Evolutionary conservation across 2,113 vertebrate genomes (phyloP), one percentile per base, ranked within the genome.

Genomic region (Cololabis saira): DNA sequence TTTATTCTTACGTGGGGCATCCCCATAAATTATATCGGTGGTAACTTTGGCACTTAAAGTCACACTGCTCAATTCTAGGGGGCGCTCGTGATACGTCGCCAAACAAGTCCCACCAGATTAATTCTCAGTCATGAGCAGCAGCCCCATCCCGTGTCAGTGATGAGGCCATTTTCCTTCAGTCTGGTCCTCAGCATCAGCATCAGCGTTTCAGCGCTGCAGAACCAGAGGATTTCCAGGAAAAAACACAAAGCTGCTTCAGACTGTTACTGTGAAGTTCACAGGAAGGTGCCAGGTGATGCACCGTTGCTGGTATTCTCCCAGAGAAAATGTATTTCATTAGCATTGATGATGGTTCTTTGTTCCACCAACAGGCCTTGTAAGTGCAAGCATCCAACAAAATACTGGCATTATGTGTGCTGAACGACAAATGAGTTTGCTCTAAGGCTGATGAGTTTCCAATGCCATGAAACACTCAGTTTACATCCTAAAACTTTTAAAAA

Each of bases 221-320:
- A 37, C 33, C 33, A 7, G 33, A 37, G 10, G 33, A 27, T 27
- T 27, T 5, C 24, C 24, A 27, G 24, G 24, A 27, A 3, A 5
- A 27, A 27, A 27, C 24, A 27, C 24, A 5, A 27, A 9, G 33
- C 33, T 3, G 6, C 33, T 37, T 37, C 33, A 30, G 8, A 37
- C 33, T 37, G 33, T 37, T 7, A 1, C 33, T 37, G 6, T 3
- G 33, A 37, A 37, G 6, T 37, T 37, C 33, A 37, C 33, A 37
- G 33, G 75, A 62, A 74, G 80, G 69, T 4, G 7, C 71, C 37
- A 6, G 59, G 56, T 56, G 37, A 76, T 18, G 42, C 52, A 61
- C 50, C 55, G 44, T 1, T 67, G 2, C 24, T 27, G 24, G 24
- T 5, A 27, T 27, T 27, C 24, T 27, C 17, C 44, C 30, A 63